Conservation (phyloP, 2,888 invertebrate genomes). For the Celastrina argiolus region DNA sequence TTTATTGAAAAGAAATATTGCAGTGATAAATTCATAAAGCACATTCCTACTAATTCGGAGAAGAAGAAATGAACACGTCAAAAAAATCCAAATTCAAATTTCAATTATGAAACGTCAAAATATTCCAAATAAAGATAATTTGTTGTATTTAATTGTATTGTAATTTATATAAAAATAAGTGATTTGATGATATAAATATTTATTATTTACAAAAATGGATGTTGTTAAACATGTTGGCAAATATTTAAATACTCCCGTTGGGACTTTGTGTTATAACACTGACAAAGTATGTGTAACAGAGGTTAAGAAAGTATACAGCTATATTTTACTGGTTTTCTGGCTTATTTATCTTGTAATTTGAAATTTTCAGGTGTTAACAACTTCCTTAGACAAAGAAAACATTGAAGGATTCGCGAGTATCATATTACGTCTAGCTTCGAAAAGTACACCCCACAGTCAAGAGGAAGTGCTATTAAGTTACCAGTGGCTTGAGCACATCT, state of each 20-base stretch:
- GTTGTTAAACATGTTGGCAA: constrained; percentile 72
- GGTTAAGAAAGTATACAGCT: not conserved
- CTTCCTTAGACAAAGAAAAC: constrained; percentile 59
- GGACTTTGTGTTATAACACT: constrained; percentile 72
- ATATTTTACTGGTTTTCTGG: not conserved
- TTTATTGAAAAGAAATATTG: no score
- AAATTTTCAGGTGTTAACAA: constrained; percentile 68
- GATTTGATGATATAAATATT: not conserved
- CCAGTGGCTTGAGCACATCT: constrained; percentile 84
- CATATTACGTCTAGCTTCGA: constrained; percentile 62
- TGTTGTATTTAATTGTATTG: not conserved
- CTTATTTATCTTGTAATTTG: not conserved
- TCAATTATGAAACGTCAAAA: no score
- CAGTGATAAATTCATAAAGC: no score
- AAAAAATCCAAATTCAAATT: no score
- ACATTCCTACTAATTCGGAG: no score
- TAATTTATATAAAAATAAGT: not conserved
- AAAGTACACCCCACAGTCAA: constrained; percentile 55
- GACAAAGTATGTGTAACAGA: constrained; percentile 59
- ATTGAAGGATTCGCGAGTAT: constrained; percentile 75
- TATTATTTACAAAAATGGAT: constrained; percentile 43
- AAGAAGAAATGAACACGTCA: no score
- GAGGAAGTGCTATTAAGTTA: constrained; percentile 67
- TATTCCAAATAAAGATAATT: not conserved
- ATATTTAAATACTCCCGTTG: constrained; percentile 71